phyloP scores from a whole-genome alignment of 2,113 vertebrate species.

The Centropus bengalensis region DNA sequence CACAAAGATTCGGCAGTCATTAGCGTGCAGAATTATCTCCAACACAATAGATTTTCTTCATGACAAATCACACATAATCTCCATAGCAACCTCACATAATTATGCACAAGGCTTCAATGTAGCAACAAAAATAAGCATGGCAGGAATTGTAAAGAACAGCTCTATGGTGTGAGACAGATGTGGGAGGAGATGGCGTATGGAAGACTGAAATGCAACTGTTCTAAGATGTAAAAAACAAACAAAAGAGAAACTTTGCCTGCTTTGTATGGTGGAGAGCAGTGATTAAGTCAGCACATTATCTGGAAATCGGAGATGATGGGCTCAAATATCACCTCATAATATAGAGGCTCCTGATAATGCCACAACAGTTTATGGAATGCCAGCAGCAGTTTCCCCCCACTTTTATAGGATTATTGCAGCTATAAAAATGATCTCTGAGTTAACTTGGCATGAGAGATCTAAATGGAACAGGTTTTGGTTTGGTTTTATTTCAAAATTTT shows the following conservation, averaged over 20 bases:
- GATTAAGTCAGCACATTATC: slow-evolving; percentile 37
- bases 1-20: slow-evolving; percentile 52
- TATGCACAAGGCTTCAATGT: slow-evolving; percentile 67
- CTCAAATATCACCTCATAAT: slow-evolving; percentile 10
- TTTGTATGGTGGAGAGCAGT: slow-evolving; percentile 31
- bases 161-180: slow-evolving; percentile 31
- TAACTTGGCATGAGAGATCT: neutral
- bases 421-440: slow-evolving; percentile 4
- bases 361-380: neutral
- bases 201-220: slow-evolving; percentile 36
- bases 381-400: slow-evolving; percentile 17
- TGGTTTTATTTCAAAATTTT: neutral
- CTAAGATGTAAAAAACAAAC: slow-evolving; percentile 43
- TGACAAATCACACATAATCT: slow-evolving; percentile 77
- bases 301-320: slow-evolving; percentile 29
- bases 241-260: slow-evolving; percentile 29
- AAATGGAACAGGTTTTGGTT: neutral
- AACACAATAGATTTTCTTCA: slow-evolving; percentile 74
- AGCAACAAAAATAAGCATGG: slow-evolving; percentile 60
- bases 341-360: neutral
- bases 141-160: slow-evolving; percentile 45
- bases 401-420: slow-evolving; percentile 13
- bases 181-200: slow-evolving; percentile 49
- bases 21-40: slow-evolving; percentile 63
- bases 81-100: slow-evolving; percentile 78